Evolutionary conservation across 2,113 vertebrate genomes (phyloP).

Genomic region (Lichenostomus cassidix): DNA sequence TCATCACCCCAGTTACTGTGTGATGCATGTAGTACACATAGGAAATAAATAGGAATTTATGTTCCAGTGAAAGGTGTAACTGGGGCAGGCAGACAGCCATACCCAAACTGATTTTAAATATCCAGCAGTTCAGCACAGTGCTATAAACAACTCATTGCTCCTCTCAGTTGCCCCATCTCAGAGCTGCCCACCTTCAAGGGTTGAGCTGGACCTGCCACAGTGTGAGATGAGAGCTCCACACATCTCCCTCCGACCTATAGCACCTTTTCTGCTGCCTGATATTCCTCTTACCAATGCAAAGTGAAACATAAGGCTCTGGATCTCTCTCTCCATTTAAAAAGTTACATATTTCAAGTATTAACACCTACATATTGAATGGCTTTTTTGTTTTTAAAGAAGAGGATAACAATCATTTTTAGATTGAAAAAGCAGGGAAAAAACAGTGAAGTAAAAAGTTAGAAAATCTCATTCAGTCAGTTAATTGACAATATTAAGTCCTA

Average conservation of each 20-base stretch:
- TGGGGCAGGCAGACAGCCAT: background rate
- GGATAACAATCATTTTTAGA: background rate
- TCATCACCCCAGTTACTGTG: background rate
- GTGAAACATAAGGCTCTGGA: background rate
- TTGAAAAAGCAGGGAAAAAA: background rate
- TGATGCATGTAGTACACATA: rapidly evolving
- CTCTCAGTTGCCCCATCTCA: background rate
- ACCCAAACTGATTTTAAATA: background rate
- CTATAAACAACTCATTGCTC: background rate
- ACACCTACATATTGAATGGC: background rate
- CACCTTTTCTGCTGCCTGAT: background rate
- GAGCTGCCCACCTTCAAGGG: background rate
- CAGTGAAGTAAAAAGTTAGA: background rate
- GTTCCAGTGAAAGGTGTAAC: background rate
- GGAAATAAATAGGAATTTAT: background rate
- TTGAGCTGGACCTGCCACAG: background rate
- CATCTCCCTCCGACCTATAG: background rate
- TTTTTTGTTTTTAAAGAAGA: background rate
- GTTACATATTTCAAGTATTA: background rate
- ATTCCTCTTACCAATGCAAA: background rate
- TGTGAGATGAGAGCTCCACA: rapidly evolving
- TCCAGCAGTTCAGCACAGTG: background rate
- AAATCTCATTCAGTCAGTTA: background rate
- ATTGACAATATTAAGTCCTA: background rate
- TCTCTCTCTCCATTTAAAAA: background rate